Evolutionary conservation across 2,113 vertebrate species (phyloP).

Genomic region (Ardeotis arabs): DNA sequence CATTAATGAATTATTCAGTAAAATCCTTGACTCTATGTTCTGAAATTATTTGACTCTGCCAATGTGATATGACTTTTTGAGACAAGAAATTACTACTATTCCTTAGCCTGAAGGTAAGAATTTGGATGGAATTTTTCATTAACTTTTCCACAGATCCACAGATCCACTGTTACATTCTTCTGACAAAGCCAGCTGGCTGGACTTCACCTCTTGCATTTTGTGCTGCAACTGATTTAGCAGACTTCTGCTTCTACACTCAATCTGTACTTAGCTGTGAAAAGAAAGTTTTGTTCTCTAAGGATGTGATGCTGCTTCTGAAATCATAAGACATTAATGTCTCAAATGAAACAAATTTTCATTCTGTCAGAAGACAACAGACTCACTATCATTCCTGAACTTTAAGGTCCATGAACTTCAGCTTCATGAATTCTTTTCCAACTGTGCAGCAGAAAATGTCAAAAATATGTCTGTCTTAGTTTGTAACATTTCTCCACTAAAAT

Average conservation of each 20-base stretch:
- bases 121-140: neutral
- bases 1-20: neutral
- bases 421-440: neutral
- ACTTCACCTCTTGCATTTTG: neutral
- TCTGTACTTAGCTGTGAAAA: neutral
- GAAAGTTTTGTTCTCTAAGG: neutral
- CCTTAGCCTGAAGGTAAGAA: neutral
- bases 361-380: neutral
- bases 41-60: neutral
- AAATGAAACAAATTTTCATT: neutral
- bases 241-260: rapidly evolving
- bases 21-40: neutral
- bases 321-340: neutral
- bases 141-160: neutral
- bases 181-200: neutral
- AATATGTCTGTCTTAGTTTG: neutral
- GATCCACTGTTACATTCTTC: neutral
- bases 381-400: neutral
- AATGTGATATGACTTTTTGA: neutral
- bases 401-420: neutral
- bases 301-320: neutral
- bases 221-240: neutral
- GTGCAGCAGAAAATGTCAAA: neutral
- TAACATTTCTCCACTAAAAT: neutral
- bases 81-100: neutral